Base-by-base conservation (phyloP, 2,888 invertebrate genomes). In the Trisateles emortualis region DNA sequence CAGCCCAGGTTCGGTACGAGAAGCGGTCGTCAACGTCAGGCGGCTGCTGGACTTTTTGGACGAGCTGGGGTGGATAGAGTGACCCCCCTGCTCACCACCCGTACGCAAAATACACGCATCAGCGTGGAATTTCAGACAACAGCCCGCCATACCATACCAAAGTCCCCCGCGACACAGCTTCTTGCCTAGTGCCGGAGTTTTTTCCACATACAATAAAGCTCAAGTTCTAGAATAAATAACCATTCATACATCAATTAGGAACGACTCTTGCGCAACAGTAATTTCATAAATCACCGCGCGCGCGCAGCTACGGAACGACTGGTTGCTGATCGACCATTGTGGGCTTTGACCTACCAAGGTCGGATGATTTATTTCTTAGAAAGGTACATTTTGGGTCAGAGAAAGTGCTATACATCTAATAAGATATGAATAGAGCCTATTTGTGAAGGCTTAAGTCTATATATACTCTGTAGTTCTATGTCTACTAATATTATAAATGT, bases 311-410 rank as follows among this genome's bases (percentile, higher is more conserved):
- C 59, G 53, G 38, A 13, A 32, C 38, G 10, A 17, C 19, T 13
- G 26, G 30, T 11, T 38, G 14, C 13, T 38, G 51, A 52, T 52
- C 43, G 33, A 22, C 42, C 49, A 58, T 46, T 55, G 52, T 56
- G 19, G 68, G 57, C 63, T 72, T 61, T 74, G 78, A 74, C 78
- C 74, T 70, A 68, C 59, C 72, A 74, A 79, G 76, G 69, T 68
- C 70, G 67, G n/a, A 46, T 69, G 64, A 73, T 69, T 72, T 72
- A 59, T 70, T 61, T 64, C 47, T 60, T 60, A 62, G 71, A 73
- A 72, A 70, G 58, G 63, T 62, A 46, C 35, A 16, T 3, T 32
- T 61, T 55, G 59, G 64, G 73, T 29, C 56, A 58, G 71, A 65
- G 72, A 72, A 72, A 72, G 73, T 53, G 11, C 22, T 36, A 46